Conservation (phyloP, 2,797 vertebrate species). For the Pelochelys cantorii region DNA sequence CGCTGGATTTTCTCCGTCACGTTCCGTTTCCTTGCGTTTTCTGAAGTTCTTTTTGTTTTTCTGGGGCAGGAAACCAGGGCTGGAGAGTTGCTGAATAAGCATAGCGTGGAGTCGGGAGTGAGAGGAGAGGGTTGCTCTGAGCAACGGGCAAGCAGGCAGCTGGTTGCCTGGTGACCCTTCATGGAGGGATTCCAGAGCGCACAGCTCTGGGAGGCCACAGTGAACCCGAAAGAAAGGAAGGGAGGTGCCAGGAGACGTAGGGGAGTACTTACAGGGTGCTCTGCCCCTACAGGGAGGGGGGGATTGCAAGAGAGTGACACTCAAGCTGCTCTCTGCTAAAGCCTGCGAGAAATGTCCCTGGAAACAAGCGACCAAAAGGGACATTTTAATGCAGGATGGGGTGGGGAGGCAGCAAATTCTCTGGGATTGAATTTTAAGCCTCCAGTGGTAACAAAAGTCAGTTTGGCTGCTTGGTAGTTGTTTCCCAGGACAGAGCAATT, state of each 20-base stretch:
- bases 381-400: too few species aligned
- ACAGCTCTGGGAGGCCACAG: neutral
- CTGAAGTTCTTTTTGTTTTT: neutral
- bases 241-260: neutral
- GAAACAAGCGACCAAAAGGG: neutral
- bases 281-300: neutral
- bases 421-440: neutral
- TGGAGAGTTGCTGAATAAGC: neutral
- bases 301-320: neutral
- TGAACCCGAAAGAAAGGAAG: neutral
- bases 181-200: neutral
- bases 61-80: neutral
- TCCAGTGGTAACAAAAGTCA: neutral
- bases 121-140: neutral
- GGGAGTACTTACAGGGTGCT: neutral
- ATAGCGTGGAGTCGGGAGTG: neutral
- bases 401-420: neutral
- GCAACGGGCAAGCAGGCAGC: neutral
- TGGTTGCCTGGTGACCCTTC: constrained; percentile 2
- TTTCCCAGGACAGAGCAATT: neutral
- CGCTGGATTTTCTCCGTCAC: neutral
- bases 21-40: neutral
- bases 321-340: neutral
- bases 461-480: neutral
- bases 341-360: neutral